Evolutionary conservation across 2,113 vertebrate species (phyloP).

Genomic region (Catharus minimus): DNA sequence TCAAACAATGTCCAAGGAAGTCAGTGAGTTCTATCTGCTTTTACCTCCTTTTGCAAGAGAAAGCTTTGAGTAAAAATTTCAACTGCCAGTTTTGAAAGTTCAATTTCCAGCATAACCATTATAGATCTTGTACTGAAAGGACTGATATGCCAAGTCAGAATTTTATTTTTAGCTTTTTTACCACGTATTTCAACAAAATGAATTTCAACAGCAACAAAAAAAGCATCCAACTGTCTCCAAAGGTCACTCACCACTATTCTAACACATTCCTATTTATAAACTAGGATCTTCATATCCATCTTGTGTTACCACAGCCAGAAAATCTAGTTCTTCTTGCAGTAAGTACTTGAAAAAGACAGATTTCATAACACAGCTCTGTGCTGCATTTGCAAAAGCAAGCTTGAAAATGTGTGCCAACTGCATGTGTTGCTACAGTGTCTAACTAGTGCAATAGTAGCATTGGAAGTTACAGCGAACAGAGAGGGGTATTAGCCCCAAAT

Average conservation of each 20-base stretch:
- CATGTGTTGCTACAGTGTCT: background rate
- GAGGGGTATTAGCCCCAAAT: background rate
- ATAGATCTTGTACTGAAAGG: background rate
- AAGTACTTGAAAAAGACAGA: background rate
- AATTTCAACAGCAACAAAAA: constrained; percentile 28
- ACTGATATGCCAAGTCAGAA: background rate
- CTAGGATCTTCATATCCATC: constrained; percentile 26
- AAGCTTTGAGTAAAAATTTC: background rate
- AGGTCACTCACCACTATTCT: constrained; percentile 53
- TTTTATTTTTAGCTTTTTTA: background rate
- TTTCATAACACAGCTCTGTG: background rate
- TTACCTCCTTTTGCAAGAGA: background rate
- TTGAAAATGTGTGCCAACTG: background rate
- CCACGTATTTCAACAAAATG: background rate
- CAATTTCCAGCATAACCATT: background rate
- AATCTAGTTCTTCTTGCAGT: background rate
- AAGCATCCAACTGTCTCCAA: constrained; percentile 41
- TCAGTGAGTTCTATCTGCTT: background rate
- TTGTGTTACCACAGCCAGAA: constrained; percentile 37
- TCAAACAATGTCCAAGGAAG: background rate
- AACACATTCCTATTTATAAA: constrained; percentile 64
- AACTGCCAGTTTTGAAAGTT: background rate
- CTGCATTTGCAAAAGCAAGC: background rate
- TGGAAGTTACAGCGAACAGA: background rate
- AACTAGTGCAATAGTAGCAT: background rate